Evolutionary conservation across 1,140 invertebrate genomes (phyloP), one percentile per base, ranked within the genome.

Genomic region (Zaprionus capensis): DNA sequence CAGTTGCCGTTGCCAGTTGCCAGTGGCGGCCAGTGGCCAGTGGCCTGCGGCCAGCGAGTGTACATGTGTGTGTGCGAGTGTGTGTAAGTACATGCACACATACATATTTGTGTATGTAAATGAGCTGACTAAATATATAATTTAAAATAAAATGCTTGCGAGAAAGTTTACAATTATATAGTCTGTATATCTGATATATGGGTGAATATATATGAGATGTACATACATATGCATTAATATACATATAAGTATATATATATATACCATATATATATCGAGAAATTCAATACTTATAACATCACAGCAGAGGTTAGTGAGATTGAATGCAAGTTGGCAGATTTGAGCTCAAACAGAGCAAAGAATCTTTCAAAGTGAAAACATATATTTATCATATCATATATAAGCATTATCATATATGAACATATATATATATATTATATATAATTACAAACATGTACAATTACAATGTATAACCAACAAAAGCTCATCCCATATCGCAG

Each of bases 141-240:
- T 64, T 63, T 70, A 36, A 51, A 38, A 64, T 58, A 57, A 75
- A 75, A 64, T 64, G 31, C 31, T 53, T 68, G 71, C 46, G 71
- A 69, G 71, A 74, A 68, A 68, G 65, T 53, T 24, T 36, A 15
- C 28, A 59, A 58, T 55, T 31, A 57, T 46, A 55, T 65, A 15
- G 15, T 12, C 46, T 38, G 55, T 66, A 67, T 78, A 38, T 66
- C 41, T 59, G 53, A 41, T 28, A 46, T 36, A 53, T 56, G 24
- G 22, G 7, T 46, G 31, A 0, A 31, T 31, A 31, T 31, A 44
- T 11, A 12, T 31, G 1, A 14, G 9, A n/a, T n/a, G n/a, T 26
- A 15, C 34, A 36, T 59, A 28, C 5, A 28, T 5, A 28, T 28
- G 1, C 1, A 28, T 28, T 0, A 1, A 31, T 11, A 31, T 11